Evolutionary conservation across 1,140 invertebrate species (phyloP).

Genomic region (Agraylea sexmaculata): DNA sequence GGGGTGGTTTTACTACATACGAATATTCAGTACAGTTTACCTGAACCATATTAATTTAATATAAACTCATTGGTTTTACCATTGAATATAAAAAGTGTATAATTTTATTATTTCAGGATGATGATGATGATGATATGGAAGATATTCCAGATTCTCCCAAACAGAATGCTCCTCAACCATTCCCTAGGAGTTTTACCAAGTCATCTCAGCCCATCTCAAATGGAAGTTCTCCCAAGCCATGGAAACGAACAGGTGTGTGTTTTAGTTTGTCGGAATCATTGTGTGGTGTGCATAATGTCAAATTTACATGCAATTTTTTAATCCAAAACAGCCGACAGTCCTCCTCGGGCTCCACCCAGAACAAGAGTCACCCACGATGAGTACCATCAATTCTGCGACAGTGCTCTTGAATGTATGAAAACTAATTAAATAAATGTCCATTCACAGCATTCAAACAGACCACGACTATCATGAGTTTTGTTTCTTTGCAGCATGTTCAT

Average conservation of each 20-base stretch:
- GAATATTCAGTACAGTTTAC: neutral
- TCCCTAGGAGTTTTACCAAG: constrained; percentile 28
- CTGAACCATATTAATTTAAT: no score
- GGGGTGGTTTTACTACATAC: neutral
- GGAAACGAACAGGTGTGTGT: constrained; percentile 43
- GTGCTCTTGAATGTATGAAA: constrained; percentile 60
- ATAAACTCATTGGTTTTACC: no score
- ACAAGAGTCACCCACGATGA: constrained; percentile 52
- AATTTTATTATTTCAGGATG: constrained; percentile 29
- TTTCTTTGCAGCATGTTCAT: no score
- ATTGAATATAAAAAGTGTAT: constrained; percentile 7
- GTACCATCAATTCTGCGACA: constrained; percentile 64
- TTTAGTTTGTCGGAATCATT: neutral
- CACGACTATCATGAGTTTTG: no score
- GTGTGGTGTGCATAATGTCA: neutral
- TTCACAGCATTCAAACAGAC: no score
- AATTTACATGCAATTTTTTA: neutral
- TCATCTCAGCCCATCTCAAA: constrained; percentile 27
- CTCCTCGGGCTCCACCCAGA: constrained; percentile 35
- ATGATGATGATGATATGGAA: constrained; percentile 40
- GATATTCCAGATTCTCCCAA: constrained; percentile 31
- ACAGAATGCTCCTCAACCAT: constrained; percentile 31
- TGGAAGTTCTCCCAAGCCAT: constrained; percentile 41
- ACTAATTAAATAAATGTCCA: constrained; percentile 8
- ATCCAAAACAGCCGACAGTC: constrained; percentile 21